phyloP scores from a whole-genome alignment of 2,113 vertebrate species.

The Bubo bubo region DNA sequence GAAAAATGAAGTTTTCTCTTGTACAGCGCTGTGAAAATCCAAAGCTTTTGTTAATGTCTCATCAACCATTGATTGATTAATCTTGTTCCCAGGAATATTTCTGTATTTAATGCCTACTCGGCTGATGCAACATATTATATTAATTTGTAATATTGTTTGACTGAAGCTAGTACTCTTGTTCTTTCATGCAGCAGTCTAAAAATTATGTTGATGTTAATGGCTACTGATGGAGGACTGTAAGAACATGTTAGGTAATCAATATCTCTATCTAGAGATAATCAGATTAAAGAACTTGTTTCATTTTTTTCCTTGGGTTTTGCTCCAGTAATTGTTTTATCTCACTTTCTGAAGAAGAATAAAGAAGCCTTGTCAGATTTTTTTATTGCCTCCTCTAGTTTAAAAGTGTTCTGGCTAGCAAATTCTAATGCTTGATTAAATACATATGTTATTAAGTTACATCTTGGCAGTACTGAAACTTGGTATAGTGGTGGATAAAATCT shows the following conservation, averaged over 20 bases:
- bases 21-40: accelerated
- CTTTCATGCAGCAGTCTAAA: neutral
- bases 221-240: neutral
- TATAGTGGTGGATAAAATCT: neutral
- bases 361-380: neutral
- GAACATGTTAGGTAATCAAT: neutral
- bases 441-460: neutral
- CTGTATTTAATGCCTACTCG: neutral
- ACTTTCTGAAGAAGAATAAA: neutral
- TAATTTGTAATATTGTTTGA: neutral
- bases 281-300: neutral
- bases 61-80: neutral
- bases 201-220: neutral
- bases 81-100: neutral
- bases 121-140: neutral
- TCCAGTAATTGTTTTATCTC: neutral
- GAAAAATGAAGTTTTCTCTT: neutral
- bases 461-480: neutral
- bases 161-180: neutral
- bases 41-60: neutral
- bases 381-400: neutral
- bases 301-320: neutral
- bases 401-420: neutral
- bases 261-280: neutral
- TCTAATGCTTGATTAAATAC: neutral